These are phyloP conservation scores for Subacronicta megacephala DNA, from an alignment of 2,888 invertebrate genomes.

Conservation along the genomic window DNA sequence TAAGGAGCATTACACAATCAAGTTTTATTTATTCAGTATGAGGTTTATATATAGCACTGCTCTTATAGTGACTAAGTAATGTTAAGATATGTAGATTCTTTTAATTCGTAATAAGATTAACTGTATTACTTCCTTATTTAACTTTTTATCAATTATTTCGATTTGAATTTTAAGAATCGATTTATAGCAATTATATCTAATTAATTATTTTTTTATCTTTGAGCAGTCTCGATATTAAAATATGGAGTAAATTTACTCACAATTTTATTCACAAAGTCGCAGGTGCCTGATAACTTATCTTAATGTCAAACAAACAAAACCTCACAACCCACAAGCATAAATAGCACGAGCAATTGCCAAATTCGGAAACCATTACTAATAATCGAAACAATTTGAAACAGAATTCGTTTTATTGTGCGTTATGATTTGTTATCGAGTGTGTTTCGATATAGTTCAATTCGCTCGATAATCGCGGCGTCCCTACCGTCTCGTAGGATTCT, in stretches of 20 bases:
- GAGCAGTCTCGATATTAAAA: too few relatives aligned
- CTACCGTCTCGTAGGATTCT: constrained; percentile 38
- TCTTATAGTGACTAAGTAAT: constrained; percentile 7
- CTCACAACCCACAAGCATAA: constrained; percentile 3
- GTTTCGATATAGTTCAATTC: constrained; percentile 41
- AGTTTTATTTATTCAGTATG: constrained; percentile 35
- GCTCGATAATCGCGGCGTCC: constrained; percentile 47
- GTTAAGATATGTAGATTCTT: too few relatives aligned
- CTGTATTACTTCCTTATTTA: too few relatives aligned
- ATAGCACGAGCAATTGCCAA: constrained; percentile 30
- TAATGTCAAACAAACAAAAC: background rate
- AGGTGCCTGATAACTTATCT: too few relatives aligned
- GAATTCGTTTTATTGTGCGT: constrained; percentile 44
- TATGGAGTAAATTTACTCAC: too few relatives aligned
- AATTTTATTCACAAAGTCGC: too few relatives aligned
- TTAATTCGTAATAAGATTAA: too few relatives aligned
- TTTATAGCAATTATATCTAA: too few relatives aligned
- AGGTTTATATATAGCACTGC: constrained; percentile 29
- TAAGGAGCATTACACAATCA: constrained; percentile 23
- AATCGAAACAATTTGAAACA: constrained; percentile 46
- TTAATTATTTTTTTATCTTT: too few relatives aligned
- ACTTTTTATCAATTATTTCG: too few relatives aligned
- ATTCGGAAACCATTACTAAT: constrained; percentile 27
- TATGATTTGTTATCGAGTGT: constrained; percentile 45
- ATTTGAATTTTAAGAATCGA: too few relatives aligned